Base-by-base conservation (phyloP, 2,888 invertebrate species). In the Lydus trimaculatus region DNA sequence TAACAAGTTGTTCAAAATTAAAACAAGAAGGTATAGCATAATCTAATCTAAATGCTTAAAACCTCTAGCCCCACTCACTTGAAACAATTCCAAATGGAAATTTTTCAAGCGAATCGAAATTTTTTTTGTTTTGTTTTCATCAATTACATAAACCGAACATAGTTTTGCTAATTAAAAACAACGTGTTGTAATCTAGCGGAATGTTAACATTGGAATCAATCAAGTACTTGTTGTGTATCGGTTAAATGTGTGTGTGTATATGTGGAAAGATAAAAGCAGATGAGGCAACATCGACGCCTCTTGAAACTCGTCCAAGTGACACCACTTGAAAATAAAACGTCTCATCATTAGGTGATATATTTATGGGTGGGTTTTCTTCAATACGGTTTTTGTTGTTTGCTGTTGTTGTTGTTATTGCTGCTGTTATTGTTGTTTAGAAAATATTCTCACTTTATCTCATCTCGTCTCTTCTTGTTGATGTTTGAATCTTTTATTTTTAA, bases 261-360 rank as follows among this genome's bases (percentile, higher is more conserved):
- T 39, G 60, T 70, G 63, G 23, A 66, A 64, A 69, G 66, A 72
- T 67, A 69, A 72, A 75, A 78, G 74, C 73, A 74, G 73, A 72
- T 72, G 74, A 70, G 73, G 66, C 69, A 70, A 63, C 65, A 61
- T 67, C 69, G 65, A 67, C 73, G 74, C 64, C 71, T 71, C 79
- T 76, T 76, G 76, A 76, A 76, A 75, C 74, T 65, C 74, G 70
- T 76, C 78, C 76, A 77, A 78, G 74, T 77, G 77, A 77, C 75
- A 76, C 71, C 74, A 75, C 78, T 79, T 73, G 76, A 79, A 78
- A 78, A 75, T 78, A 76, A 78, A 77, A 75, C 78, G 74, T 73
- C 79, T 76, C 77, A 76, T 77, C 77, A 77, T 78, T 76, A 77
- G 77, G 69, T 69, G 76, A 79, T 75, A 71, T 79, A 77, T 78